Evolutionary conservation across 2,113 vertebrate genomes (phyloP).

Genomic region (Marmota flaviventris): DNA sequence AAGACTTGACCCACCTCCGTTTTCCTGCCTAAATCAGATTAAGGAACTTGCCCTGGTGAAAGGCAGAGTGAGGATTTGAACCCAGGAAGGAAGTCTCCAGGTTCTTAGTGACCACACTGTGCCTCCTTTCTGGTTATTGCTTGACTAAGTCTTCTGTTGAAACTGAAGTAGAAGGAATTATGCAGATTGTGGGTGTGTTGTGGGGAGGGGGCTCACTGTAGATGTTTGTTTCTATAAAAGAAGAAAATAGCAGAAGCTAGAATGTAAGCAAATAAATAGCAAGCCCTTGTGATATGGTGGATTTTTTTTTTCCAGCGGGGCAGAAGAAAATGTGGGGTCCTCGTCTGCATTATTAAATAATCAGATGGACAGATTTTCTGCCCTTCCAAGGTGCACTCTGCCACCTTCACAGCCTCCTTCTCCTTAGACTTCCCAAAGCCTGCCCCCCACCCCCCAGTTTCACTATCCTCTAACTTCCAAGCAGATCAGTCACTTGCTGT

Average conservation of each 20-base stretch:
- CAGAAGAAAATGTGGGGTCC: background rate
- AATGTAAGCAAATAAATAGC: background rate
- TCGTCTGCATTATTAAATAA: background rate
- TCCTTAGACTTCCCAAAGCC: background rate
- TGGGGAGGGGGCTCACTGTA: background rate
- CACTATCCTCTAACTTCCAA: background rate
- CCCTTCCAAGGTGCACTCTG: too few species aligned
- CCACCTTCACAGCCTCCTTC: background rate
- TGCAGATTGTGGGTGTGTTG: background rate
- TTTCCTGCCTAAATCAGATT: background rate
- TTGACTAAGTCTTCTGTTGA: background rate
- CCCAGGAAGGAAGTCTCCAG: background rate
- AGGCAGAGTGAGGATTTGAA: background rate
- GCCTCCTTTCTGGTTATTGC: background rate
- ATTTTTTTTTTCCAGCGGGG: background rate
- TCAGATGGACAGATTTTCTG: background rate
- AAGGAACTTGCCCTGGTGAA: too few species aligned
- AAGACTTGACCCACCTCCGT: background rate
- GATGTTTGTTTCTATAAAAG: background rate
- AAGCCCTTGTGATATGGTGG: background rate
- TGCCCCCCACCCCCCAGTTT: background rate
- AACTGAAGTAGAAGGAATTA: background rate
- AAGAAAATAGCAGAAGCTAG: background rate
- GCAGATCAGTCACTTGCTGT: background rate
- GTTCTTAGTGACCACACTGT: background rate